Evolutionary conservation across 2,888 invertebrate genomes (phyloP).

Genomic region (Ophion slaviceki): DNA sequence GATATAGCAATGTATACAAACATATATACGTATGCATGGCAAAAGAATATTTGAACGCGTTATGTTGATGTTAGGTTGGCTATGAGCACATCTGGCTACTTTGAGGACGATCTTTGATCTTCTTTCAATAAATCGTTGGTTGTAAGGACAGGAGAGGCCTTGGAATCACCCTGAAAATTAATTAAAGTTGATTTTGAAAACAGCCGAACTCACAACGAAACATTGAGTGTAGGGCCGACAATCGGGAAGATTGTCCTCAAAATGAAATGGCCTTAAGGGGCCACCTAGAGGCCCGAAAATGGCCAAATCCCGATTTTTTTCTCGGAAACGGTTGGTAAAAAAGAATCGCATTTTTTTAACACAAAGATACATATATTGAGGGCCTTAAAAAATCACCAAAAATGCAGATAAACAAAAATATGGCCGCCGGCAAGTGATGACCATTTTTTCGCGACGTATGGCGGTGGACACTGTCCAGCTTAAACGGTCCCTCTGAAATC

Average conservation of each 20-base stretch:
- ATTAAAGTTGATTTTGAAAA: background rate
- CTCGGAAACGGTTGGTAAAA: no score
- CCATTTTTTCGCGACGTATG: no score
- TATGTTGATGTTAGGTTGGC: background rate
- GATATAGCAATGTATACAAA: conserved; percentile 40
- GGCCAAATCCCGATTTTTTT: no score
- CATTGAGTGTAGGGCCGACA: background rate
- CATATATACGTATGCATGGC: background rate
- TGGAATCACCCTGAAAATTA: background rate
- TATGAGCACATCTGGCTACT: background rate
- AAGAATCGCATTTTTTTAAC: no score
- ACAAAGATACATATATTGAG: no score
- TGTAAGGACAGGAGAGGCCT: background rate
- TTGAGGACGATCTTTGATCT: background rate
- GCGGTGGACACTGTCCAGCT: no score
- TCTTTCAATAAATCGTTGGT: background rate
- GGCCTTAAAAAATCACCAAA: no score
- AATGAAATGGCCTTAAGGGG: background rate
- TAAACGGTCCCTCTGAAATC: no score
- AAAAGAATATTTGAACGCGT: background rate
- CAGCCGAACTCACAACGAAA: background rate
- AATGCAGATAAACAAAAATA: no score
- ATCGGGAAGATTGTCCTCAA: background rate
- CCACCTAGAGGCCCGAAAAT: no score
- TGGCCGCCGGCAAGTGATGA: no score